Percentiles rank a stretch among this genome's conserved stretches.
These are phyloP conservation scores for Ceyx erithaca DNA, from an alignment of 2,797 vertebrate genomes.

Conservation along the genomic window DNA sequence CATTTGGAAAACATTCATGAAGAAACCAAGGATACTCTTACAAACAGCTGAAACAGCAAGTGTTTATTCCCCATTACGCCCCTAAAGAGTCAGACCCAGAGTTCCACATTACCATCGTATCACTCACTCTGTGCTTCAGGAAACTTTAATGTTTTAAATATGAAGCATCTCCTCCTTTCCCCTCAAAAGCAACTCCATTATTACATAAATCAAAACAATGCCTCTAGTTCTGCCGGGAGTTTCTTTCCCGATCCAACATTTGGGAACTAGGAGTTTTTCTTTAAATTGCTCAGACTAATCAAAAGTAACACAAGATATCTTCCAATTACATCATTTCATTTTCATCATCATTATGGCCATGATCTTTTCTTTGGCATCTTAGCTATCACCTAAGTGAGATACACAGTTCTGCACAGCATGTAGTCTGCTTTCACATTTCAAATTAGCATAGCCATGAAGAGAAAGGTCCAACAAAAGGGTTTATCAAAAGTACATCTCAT, in stretches of 20 bases:
- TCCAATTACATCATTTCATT: slow-evolving; percentile 59
- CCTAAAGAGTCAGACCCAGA: not conserved
- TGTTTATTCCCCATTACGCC: not conserved
- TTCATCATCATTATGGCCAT: not conserved
- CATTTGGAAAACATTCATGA: not conserved
- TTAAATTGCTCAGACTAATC: slow-evolving; percentile 8
- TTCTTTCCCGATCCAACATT: not conserved
- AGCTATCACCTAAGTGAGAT: slow-evolving; percentile 36
- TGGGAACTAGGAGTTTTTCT: not conserved
- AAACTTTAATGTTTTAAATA: not conserved
- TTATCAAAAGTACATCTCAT: slow-evolving; percentile 64
- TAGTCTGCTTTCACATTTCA: slow-evolving; percentile 57
- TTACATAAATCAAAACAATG: not conserved
- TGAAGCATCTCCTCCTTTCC: not conserved
- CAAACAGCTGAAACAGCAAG: not conserved
- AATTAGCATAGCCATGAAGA: slow-evolving; percentile 51
- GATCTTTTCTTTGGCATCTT: slow-evolving; percentile 3
- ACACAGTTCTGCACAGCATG: slow-evolving; percentile 38
- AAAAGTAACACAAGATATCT: slow-evolving; percentile 1
- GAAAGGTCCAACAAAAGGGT: slow-evolving; percentile 66
- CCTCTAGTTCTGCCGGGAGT: not conserved
- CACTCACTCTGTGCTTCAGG: not conserved
- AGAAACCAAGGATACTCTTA: not conserved
- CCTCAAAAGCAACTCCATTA: not conserved
- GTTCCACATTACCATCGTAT: not conserved